Evolutionary conservation across 2,888 invertebrate genomes (phyloP), one percentile per base, ranked within the genome.

Genomic region (Drosophila picticornis): DNA sequence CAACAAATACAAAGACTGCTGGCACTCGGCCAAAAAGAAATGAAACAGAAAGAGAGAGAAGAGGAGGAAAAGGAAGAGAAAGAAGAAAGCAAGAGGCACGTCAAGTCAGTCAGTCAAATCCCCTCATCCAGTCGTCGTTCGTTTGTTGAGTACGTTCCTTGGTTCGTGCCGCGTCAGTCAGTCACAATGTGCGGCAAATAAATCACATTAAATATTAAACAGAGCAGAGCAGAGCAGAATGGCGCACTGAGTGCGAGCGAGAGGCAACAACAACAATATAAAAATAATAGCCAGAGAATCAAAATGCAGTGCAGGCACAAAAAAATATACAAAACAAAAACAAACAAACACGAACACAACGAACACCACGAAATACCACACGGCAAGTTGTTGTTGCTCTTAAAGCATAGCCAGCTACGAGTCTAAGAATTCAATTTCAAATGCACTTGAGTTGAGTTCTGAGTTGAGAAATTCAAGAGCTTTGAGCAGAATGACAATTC

Each of bases 171-270:
- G 53, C 64, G 80, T 81, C 78, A 76, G 72, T 80, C 65, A 77
- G 64, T 77, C 64, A 64, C 62, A 77, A 75, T 67, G 75, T 71
- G 68, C 75, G 70, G 58, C 72, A 84, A 64, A 85, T 90, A 85
- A 85, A 85, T 85, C 90, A 85, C 88, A 85, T 85, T 85, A 85
- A 85, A 85, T 84, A 90, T 90, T 88, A 77, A 90, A 82, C 83
- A 80, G 75, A 57, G 48, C 75, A 60, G 46, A 40, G 52, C 40
- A 48, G 55, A 27, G 36, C 55, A 16, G 32, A 55, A 27, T 46
- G 16, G 25, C 25, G 16, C 25, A 25, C 25, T 11, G 40, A 56
- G 19, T 38, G 31, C 9, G 56, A 46, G 27, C 48, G 53, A 48
- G 29, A 48, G 38, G 38, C 55, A 71, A 59, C 27, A 57, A 55